Percentiles rank a stretch among this genome's conserved stretches.
phyloP scores from a whole-genome alignment of 2,113 vertebrate species.

The Mustela nigripes region DNA sequence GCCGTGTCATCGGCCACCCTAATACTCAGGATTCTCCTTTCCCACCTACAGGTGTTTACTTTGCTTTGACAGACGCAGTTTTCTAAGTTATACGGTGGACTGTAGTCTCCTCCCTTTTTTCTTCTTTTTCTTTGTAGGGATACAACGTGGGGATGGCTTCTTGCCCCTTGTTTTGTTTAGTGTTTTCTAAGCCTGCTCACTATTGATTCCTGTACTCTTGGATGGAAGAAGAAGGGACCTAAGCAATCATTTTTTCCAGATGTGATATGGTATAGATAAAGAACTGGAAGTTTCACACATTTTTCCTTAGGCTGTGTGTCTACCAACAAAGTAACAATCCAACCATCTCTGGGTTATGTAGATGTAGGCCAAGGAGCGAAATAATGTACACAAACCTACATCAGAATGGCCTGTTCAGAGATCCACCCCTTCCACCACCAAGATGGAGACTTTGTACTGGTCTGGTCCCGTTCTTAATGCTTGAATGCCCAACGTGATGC shows the following conservation, averaged over 20 bases:
- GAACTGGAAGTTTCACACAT: background rate
- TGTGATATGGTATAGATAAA: background rate
- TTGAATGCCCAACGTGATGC: constrained; percentile 93
- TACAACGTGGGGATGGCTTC: background rate
- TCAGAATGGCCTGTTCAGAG: background rate
- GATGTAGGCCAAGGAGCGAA: background rate
- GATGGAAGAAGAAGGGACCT: background rate
- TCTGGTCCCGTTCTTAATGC: constrained; percentile 91
- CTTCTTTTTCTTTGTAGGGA: background rate
- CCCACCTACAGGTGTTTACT: background rate
- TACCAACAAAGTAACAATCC: background rate
- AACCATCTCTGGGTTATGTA: background rate
- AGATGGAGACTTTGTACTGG: constrained; percentile 91
- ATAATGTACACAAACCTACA: background rate
- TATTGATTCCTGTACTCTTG: background rate
- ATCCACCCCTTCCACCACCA: background rate
- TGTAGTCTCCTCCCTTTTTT: background rate
- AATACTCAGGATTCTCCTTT: background rate
- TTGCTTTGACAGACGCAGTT: background rate
- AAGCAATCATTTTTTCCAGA: background rate
- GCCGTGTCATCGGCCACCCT: background rate
- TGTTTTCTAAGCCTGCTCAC: background rate
- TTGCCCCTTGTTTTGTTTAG: background rate
- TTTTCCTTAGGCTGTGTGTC: background rate
- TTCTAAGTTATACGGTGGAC: background rate